phyloP scores from a whole-genome alignment of 2,888 invertebrate species.

The Hypomecis punctinalis region DNA sequence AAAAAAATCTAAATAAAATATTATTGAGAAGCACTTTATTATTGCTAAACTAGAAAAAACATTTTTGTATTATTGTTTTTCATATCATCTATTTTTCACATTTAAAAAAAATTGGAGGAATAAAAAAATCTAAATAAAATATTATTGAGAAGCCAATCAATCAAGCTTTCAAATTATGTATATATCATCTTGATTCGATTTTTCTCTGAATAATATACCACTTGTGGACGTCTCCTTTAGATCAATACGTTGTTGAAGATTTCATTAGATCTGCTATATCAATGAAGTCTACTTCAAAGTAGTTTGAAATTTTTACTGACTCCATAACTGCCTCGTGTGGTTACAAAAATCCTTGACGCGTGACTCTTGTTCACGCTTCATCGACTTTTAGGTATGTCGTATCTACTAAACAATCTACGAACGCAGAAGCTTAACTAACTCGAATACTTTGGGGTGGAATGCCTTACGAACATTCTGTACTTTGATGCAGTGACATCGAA shows the following conservation, averaged over 20 bases:
- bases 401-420: constrained; percentile 68
- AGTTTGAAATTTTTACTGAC: constrained; percentile 26
- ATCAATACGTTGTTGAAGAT: too few relatives aligned
- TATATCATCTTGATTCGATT: too few relatives aligned
- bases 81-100: too few relatives aligned
- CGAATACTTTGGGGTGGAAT: constrained; percentile 57
- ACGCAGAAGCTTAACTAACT: constrained; percentile 61
- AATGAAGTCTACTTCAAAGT: not conserved
- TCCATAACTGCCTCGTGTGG: constrained; percentile 64
- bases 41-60: too few relatives aligned
- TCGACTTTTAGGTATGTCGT: constrained; percentile 73
- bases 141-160: too few relatives aligned
- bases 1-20: too few relatives aligned
- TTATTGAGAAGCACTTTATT: too few relatives aligned
- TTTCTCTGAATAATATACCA: too few relatives aligned
- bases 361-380: constrained; percentile 78
- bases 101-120: too few relatives aligned
- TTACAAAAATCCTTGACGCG: constrained; percentile 75
- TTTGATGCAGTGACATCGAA: constrained; percentile 38
- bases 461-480: constrained; percentile 36
- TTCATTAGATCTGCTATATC: constrained; percentile 2
- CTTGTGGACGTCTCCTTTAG: not conserved
- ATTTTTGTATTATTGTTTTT: too few relatives aligned
- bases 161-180: too few relatives aligned
- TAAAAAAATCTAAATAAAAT: too few relatives aligned